phyloP scores from a whole-genome alignment of 2,113 vertebrate species.

The Cynopterus brachyotis region DNA sequence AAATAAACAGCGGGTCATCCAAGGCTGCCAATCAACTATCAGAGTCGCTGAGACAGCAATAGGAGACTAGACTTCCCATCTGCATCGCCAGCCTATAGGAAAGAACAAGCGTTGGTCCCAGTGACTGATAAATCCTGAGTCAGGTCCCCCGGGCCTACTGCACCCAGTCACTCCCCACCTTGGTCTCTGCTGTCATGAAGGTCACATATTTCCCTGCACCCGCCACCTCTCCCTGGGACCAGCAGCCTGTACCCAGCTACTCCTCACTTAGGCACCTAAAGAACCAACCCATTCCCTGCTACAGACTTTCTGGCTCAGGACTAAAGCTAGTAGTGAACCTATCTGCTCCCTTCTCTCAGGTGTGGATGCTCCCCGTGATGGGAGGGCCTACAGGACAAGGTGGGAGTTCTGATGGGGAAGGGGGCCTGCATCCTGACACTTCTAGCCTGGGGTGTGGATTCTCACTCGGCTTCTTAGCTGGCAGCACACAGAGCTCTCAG shows the following conservation, averaged over 20 bases:
- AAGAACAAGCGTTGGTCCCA: background rate
- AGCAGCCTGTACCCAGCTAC: rapidly evolving
- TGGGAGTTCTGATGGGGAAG: rapidly evolving
- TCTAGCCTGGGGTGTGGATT: too few species aligned
- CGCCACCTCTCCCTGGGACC: background rate
- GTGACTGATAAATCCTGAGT: background rate
- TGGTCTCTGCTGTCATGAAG: background rate
- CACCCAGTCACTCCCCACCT: background rate
- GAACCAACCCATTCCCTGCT: background rate
- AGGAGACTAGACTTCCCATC: too few species aligned
- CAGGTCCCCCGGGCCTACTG: background rate
- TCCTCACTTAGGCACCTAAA: background rate
- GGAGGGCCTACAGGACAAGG: background rate
- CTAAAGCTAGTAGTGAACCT: background rate
- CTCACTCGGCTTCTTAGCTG: too few species aligned
- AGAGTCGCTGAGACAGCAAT: too few species aligned
- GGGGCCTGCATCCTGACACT: too few species aligned
- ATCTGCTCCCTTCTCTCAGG: background rate
- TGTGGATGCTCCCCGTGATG: background rate
- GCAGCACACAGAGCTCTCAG: background rate
- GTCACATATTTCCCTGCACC: background rate
- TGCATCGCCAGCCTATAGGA: background rate
- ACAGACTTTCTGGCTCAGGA: background rate
- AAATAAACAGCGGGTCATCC: too few species aligned
- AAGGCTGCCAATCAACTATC: too few species aligned